phyloP scores from a whole-genome alignment of 2,113 vertebrate species.

The Tragelaphus imberbis region DNA sequence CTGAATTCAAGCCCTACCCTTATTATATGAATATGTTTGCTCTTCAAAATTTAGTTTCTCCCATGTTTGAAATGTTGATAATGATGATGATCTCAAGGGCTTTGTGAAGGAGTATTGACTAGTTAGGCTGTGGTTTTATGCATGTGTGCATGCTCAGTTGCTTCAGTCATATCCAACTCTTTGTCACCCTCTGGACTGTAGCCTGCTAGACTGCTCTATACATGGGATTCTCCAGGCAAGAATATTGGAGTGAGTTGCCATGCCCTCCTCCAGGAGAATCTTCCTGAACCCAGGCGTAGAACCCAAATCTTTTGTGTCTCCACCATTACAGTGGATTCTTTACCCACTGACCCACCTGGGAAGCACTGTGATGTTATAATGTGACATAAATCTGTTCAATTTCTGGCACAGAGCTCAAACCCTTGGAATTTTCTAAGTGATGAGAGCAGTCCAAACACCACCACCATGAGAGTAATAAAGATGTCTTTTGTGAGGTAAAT shows the following conservation, averaged over 20 bases:
- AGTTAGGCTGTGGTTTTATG: not conserved
- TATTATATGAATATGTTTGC: not conserved
- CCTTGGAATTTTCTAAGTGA: not conserved
- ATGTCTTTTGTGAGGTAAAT: not conserved
- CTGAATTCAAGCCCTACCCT: not conserved
- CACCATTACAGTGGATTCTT: not conserved
- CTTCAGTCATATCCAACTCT: not conserved
- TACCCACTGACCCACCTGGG: not conserved
- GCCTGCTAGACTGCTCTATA: not conserved
- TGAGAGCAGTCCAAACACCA: not conserved
- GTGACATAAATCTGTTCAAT: not conserved
- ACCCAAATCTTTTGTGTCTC: not conserved
- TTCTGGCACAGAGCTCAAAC: not conserved
- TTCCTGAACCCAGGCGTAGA: not conserved
- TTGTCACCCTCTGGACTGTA: not conserved
- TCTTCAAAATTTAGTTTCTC: not conserved
- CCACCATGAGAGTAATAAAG: not conserved
- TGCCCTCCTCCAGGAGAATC: not conserved
- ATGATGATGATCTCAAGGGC: not conserved
- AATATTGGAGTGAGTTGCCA: not conserved
- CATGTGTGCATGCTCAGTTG: not conserved
- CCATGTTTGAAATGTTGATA: not conserved
- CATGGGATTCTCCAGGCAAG: not conserved
- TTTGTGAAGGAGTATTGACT: not conserved
- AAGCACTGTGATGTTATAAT: not conserved